Evolutionary conservation across 2,113 vertebrate species (phyloP).

Genomic region (Aleadryas rufinucha): DNA sequence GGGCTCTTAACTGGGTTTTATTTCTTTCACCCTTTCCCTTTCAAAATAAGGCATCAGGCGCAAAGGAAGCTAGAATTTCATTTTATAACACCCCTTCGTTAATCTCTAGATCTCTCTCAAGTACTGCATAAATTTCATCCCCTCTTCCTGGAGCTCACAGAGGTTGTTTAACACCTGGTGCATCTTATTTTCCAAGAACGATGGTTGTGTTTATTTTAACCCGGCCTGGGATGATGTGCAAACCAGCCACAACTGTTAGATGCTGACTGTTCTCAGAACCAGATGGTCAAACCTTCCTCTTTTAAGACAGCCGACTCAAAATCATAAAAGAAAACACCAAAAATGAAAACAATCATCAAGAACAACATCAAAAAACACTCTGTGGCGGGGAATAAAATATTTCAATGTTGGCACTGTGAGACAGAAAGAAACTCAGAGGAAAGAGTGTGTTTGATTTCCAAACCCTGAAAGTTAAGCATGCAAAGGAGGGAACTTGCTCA

Average conservation of each 20-base stretch:
- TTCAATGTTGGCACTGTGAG: not conserved
- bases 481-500: not conserved
- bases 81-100: not conserved
- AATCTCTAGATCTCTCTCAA: slow-evolving; percentile 28
- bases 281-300: slow-evolving; percentile 36
- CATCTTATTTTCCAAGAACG: slow-evolving; percentile 17
- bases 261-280: slow-evolving; percentile 39
- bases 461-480: not conserved
- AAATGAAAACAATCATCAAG: slow-evolving; percentile 46
- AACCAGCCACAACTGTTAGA: slow-evolving; percentile 29
- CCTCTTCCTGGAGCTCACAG: not conserved
- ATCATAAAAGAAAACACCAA: slow-evolving; percentile 47
- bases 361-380: slow-evolving; percentile 32
- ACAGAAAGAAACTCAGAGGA: not conserved
- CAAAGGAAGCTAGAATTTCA: not conserved
- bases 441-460: not conserved
- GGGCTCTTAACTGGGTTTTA: not conserved
- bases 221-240: slow-evolving; percentile 29
- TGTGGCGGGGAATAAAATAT: not conserved
- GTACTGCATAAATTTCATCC: slow-evolving; percentile 24
- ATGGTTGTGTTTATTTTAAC: slow-evolving; percentile 53
- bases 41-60: not conserved
- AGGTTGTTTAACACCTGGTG: slow-evolving; percentile 46
- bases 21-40: not conserved
- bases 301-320: slow-evolving; percentile 50